Percentiles rank a stretch among this genome's conserved stretches.
Evolutionary conservation across 2,113 vertebrate species (phyloP).

Genomic region (Lucifuga dentata): DNA sequence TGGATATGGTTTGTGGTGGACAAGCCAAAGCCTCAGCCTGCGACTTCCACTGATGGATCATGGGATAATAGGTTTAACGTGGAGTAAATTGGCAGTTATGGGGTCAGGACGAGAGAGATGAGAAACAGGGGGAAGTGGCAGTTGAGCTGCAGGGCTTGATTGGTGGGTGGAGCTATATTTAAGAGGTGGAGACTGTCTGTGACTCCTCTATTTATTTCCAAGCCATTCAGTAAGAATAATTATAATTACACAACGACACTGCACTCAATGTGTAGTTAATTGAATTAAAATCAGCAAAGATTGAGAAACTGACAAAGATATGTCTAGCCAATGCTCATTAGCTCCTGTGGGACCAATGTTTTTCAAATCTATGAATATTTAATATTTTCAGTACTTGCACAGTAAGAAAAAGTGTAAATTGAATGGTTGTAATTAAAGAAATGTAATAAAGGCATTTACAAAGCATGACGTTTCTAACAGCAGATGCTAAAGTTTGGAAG

Average conservation of each 20-base stretch:
- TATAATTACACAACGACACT: constrained; percentile 1
- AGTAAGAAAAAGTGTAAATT: constrained; percentile 34
- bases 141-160: constrained; percentile 2
- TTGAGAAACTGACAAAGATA: constrained; percentile 16
- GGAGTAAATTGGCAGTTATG: constrained; percentile 18
- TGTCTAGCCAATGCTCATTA: constrained; percentile 26
- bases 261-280: background rate
- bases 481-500: constrained; percentile 38
- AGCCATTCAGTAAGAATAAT: background rate
- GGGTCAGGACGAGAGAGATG: constrained; percentile 15
- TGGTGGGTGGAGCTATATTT: constrained; percentile 3
- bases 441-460: constrained; percentile 46
- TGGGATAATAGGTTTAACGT: constrained; percentile 42
- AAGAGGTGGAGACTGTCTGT: background rate
- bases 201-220: background rate
- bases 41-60: constrained; percentile 36
- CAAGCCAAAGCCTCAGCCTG: constrained; percentile 1
- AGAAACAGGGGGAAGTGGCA: background rate
- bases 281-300: background rate
- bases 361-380: constrained; percentile 37
- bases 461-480: constrained; percentile 45
- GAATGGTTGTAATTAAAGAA: constrained; percentile 32
- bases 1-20: constrained; percentile 48
- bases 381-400: constrained; percentile 28
- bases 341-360: constrained; percentile 25